Evolutionary conservation across 2,113 vertebrate species (phyloP), one percentile per base, ranked within the genome.

Genomic region (Antechinus stuartii): DNA sequence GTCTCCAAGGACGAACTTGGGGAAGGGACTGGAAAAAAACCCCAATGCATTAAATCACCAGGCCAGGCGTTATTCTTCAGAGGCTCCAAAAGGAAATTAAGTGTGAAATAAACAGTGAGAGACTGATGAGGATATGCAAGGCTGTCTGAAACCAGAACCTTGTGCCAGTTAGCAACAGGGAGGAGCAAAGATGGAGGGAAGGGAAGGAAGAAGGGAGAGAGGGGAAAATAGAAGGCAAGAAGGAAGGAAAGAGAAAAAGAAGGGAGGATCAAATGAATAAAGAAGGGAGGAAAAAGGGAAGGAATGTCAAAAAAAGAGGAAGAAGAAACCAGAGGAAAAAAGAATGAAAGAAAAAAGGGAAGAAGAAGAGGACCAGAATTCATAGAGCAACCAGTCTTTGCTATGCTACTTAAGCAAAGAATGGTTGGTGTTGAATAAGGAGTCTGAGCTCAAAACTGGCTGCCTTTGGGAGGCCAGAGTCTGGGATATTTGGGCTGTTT

Each of bases 71-170:
- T 84, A 84, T 84, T 84, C 68, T 84, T 84, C n/a, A 84, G 68
- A 84, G 68, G n/a, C n/a, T 84, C 68, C n/a, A 42, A 84, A 84
- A 84, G 68, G 68, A 84, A 84, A 84, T 84, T 84, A 84, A 84
- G 68, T 84, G 68, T 42, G n/a, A 84, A 84, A 84, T 84, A 84
- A 84, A 84, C n/a, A 84, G 68, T 42, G 68, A 84, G n/a, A 84
- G n/a, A 84, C 68, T 42, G 68, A 84, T 42, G 68, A 84, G 68
- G 16, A 84, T 84, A 23, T 84, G 35, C 68, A 84, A 19, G 19
- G 8, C 68, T 84, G 68, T n/a, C n/a, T 42, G 35, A 42, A 84
- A 84, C 68, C 35, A 22, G 68, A 84, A 42, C 16, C 42, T 8
- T 19, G 19, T n/a, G 68, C 68, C 68, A 84, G 68, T 84, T 42